Evolutionary conservation across 2,888 invertebrate genomes (phyloP).

Genomic region (Zaprionus bogoriensis): DNA sequence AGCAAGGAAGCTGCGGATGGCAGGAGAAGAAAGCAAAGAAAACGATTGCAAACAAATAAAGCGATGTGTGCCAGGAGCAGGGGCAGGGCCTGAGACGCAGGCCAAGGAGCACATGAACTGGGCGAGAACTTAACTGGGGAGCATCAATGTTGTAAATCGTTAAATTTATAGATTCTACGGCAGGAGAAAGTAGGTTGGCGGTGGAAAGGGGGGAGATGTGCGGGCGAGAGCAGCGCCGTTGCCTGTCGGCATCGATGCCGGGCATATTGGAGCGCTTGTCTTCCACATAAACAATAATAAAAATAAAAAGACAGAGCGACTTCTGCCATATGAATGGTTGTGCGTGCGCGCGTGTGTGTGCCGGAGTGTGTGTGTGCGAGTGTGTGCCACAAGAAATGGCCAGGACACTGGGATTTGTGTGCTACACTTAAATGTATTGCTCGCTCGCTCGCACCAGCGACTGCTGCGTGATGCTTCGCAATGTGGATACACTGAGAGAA

Average conservation of each 20-base stretch:
- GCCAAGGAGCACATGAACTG: background rate
- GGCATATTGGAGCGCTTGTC: conserved; percentile 43
- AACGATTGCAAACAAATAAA: conserved; percentile 66
- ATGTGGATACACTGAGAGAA: conserved; percentile 2
- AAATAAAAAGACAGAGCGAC: conserved; percentile 29
- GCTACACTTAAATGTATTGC: conserved; percentile 7
- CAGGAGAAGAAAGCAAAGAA: no score
- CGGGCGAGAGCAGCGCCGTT: background rate
- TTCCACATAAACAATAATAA: conserved; percentile 64
- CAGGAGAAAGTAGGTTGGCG: background rate
- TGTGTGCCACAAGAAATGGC: background rate
- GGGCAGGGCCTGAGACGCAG: background rate
- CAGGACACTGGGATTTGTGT: conserved; percentile 19
- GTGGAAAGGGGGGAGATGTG: background rate
- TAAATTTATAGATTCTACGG: conserved; percentile 63
- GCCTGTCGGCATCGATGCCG: conserved; percentile 33
- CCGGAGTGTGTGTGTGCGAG: background rate
- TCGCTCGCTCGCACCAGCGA: background rate
- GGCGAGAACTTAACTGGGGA: conserved; percentile 24
- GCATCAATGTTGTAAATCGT: conserved; percentile 63
- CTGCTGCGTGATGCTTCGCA: background rate
- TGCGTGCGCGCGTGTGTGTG: background rate
- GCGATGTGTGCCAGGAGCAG: conserved; percentile 9
- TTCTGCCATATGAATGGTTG: conserved; percentile 8
- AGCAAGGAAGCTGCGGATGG: no score